Evolutionary conservation across 2,888 invertebrate genomes (phyloP).

Genomic region (Eupithecia pulchellata): DNA sequence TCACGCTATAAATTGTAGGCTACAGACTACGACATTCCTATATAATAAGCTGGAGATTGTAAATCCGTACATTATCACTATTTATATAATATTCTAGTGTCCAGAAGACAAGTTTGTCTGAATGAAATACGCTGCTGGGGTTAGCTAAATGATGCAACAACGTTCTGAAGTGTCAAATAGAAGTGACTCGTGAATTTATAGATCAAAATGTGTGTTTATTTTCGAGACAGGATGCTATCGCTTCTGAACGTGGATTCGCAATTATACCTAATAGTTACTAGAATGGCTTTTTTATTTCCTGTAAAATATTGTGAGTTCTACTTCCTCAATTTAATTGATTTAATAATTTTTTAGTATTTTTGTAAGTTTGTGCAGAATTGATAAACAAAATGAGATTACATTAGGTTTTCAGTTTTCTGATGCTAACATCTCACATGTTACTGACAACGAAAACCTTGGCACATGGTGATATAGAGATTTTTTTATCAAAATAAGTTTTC

Average conservation of each 20-base stretch:
- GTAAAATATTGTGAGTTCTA: neutral
- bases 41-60: constrained; percentile 31
- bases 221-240: constrained; percentile 1
- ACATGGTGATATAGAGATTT: neutral
- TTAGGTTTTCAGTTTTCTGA: too few species aligned
- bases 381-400: neutral
- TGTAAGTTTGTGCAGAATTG: neutral
- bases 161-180: neutral
- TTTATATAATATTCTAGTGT: constrained; percentile 18
- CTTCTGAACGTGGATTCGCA: neutral
- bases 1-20: constrained; percentile 40
- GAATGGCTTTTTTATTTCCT: neutral
- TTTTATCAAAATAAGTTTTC: neutral
- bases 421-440: neutral
- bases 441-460: neutral
- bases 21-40: constrained; percentile 33
- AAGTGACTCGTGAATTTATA: constrained; percentile 1
- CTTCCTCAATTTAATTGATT: neutral
- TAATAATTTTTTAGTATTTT: neutral
- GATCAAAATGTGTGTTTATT: constrained; percentile 12
- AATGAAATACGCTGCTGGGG: constrained; percentile 4
- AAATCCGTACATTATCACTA: constrained; percentile 24
- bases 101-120: constrained; percentile 3
- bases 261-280: neutral
- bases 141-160: neutral